Base-by-base conservation (phyloP, 2,888 invertebrate genomes). In the Amiota mariae region DNA sequence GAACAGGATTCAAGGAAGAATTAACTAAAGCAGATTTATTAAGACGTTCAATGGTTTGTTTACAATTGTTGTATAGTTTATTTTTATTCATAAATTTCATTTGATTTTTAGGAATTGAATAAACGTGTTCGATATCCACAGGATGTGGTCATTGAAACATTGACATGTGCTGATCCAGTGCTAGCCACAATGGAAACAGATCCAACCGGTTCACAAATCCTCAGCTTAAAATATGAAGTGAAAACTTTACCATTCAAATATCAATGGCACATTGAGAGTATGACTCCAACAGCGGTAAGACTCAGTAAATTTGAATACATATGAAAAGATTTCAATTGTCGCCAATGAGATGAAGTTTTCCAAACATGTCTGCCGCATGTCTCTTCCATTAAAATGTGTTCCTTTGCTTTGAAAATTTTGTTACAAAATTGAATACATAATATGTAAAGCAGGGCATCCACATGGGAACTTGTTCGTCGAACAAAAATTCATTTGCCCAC, bases 61-160 rank as follows among this genome's bases (percentile, higher is more conserved):
- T 48, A 49, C 2, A 36, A 13, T 36, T 63, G 11, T 4, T 20
- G 48, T 77, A 61, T 8, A 1, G 11, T 13, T 12, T 57, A 36
- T 51, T 64, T 59, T 36, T 63, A 11, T 11, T 49, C 9, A 24
- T 47, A 4, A 4, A 20, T 24, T 48, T 11, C 49, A 20, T 71
- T 68, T 72, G 4, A 36, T 59, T 15, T 70, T 46, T 10, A 89
- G 89, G 71, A 77, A 18, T 59, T 85, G 1, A 89, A 89, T 70
- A 82, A 82, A 72, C 85, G 88, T 10, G 85, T 88, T 1, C 82
- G 84, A n/a, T 89, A 85, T 51, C 83, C 85, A 12, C 77, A 73
- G 0, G 77, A 77, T 1, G 77, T 78, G 3, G 81, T 88, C 47
- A 76, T 80, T 2, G 48, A 74, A 2, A 82, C 84, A 0, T 70